Conservation (phyloP, 2,113 vertebrate species). For the Lipotes vexillifer region DNA sequence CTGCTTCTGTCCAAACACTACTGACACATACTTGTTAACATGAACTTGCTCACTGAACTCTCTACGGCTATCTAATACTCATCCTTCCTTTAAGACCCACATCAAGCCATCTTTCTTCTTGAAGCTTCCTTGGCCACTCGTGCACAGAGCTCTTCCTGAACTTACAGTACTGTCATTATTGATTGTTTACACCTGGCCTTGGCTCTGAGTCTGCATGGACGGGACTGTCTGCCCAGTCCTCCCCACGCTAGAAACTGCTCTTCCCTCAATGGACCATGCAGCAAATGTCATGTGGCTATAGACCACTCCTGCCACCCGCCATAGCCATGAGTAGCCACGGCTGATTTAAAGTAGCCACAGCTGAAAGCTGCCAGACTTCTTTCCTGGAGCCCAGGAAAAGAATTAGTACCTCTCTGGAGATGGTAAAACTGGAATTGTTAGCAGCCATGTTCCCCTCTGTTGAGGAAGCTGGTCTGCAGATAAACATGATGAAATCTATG, state of each 20-base stretch:
- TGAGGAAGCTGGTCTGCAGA: not conserved
- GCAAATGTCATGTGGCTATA: not conserved
- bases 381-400: not conserved
- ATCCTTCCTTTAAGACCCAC: not conserved
- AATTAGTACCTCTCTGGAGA: not conserved
- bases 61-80: not conserved
- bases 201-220: not conserved
- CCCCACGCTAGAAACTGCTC: not conserved
- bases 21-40: not conserved
- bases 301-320: fast-evolving
- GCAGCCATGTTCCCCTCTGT: not conserved
- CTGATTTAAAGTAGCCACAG: not conserved
- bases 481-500: not conserved
- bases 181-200: not conserved
- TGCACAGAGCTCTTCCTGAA: not conserved
- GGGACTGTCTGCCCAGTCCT: not conserved
- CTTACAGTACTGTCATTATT: not conserved
- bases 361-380: not conserved
- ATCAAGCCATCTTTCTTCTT: not conserved
- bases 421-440: not conserved
- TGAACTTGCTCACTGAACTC: not conserved
- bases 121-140: not conserved
- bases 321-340: no score
- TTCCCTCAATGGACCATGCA: not conserved
- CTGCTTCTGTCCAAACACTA: not conserved